Conservation (phyloP, 2,797 vertebrate genomes). For the Anguilla megastoma region DNA sequence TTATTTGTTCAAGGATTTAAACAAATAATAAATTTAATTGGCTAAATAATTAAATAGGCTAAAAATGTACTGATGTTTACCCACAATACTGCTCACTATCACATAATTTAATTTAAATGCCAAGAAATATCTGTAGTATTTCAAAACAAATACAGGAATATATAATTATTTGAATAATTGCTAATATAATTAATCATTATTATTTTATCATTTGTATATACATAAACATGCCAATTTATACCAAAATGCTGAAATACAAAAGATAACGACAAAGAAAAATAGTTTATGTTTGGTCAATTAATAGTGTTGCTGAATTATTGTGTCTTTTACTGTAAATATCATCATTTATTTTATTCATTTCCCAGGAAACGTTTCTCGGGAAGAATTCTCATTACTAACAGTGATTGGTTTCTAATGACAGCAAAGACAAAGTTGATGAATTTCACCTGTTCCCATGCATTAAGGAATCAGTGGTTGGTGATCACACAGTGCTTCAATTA, state of each 20-base stretch:
- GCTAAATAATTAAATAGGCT: too few species aligned
- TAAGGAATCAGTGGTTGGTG: background rate
- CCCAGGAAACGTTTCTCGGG: background rate
- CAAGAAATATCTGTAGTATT: background rate
- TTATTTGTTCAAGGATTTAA: background rate
- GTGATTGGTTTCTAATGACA: background rate
- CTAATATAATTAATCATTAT: too few species aligned
- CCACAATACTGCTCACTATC: background rate
- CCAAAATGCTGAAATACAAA: background rate
- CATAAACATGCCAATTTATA: too few species aligned
- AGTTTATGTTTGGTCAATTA: background rate
- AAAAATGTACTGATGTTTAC: background rate
- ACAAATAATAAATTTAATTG: background rate
- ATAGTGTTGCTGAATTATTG: background rate
- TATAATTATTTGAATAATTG: background rate
- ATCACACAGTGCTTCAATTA: background rate
- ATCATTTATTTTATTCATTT: too few species aligned
- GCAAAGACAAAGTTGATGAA: conserved; percentile 12
- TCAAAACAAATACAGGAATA: background rate
- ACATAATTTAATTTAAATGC: too few species aligned
- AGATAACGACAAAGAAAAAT: background rate
- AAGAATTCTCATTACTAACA: background rate
- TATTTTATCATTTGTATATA: too few species aligned
- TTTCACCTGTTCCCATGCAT: conserved; percentile 6
- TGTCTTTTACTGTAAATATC: background rate